Percentiles rank a stretch among this genome's conserved stretches.
These are phyloP conservation scores for Stenurella melanura DNA, from an alignment of 2,888 invertebrate species.

Conservation along the genomic window DNA sequence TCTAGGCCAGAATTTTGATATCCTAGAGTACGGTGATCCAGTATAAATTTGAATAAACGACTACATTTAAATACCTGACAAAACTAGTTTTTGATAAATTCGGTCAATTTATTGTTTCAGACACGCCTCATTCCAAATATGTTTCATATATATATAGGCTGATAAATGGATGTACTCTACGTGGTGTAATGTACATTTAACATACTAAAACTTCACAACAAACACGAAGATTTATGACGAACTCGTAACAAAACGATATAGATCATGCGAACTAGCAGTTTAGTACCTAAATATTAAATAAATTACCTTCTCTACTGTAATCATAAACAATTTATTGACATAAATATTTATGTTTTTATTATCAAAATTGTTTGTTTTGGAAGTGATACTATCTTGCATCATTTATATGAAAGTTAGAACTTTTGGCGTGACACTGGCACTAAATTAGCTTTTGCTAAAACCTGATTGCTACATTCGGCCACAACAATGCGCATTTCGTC, in stretches of 20 bases:
- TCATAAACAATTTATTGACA: background rate
- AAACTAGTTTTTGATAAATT: constrained; percentile 38
- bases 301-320: background rate
- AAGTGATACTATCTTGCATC: too few relatives aligned
- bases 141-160: constrained; percentile 28
- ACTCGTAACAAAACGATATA: constrained; percentile 39
- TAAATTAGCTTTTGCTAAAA: too few relatives aligned
- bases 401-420: too few relatives aligned
- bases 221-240: constrained; percentile 45
- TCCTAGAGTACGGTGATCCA: background rate
- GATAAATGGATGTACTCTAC: constrained; percentile 28
- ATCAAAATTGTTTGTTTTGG: too few relatives aligned
- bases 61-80: constrained; percentile 39
- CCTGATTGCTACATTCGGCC: too few relatives aligned
- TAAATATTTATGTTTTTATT: too few relatives aligned
- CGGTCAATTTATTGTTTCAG: constrained; percentile 35
- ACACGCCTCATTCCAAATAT: constrained; percentile 25
- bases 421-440: too few relatives aligned
- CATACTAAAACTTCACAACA: constrained; percentile 47
- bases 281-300: background rate
- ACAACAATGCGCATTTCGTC: too few relatives aligned
- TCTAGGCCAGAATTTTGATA: constrained; percentile 23
- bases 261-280: background rate
- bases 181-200: constrained; percentile 48
- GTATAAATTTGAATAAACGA: constrained; percentile 35